Conservation (phyloP, 2,888 invertebrate genomes). For the Hylaea fasciaria region DNA sequence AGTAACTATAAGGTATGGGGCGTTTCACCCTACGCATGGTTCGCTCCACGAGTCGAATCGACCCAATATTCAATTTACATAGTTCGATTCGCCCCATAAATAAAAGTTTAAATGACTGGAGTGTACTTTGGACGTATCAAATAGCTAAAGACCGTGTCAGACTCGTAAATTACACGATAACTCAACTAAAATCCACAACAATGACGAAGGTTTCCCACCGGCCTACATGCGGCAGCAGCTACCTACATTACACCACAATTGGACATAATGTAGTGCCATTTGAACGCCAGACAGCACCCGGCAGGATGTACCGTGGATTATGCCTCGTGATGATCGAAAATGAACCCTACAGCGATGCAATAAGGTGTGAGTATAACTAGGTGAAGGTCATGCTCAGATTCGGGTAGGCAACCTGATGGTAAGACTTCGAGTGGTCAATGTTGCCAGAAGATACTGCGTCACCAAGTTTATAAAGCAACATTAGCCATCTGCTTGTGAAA, state of each 20-base stretch:
- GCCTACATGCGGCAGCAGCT: constrained; percentile 24
- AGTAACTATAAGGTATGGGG: too few species aligned
- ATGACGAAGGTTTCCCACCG: constrained; percentile 17
- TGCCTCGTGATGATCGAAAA: constrained; percentile 20
- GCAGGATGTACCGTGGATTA: constrained; percentile 36
- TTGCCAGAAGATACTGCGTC: constrained; percentile 5
- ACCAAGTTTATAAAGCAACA: too few species aligned
- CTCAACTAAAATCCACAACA: constrained; percentile 10
- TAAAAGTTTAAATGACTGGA: too few species aligned
- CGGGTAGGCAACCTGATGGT: constrained; percentile 28
- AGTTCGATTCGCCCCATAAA: too few species aligned
- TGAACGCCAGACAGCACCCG: constrained; percentile 35
- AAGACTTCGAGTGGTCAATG: constrained; percentile 23
- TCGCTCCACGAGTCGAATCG: too few species aligned
- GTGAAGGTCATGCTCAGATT: constrained; percentile 1
- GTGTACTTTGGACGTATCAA: too few species aligned
- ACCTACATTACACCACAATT: constrained; percentile 33
- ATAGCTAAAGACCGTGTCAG: too few species aligned
- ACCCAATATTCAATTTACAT: too few species aligned
- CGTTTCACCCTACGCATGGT: too few species aligned
- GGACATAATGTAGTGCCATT: constrained; percentile 35
- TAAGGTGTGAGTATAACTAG: constrained; percentile 9
- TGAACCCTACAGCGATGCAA: constrained; percentile 12
- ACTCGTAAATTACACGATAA: neutral
- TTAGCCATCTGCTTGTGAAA: too few species aligned